Evolutionary conservation across 2,113 vertebrate genomes (phyloP).

Genomic region (Casuarius casuarius): DNA sequence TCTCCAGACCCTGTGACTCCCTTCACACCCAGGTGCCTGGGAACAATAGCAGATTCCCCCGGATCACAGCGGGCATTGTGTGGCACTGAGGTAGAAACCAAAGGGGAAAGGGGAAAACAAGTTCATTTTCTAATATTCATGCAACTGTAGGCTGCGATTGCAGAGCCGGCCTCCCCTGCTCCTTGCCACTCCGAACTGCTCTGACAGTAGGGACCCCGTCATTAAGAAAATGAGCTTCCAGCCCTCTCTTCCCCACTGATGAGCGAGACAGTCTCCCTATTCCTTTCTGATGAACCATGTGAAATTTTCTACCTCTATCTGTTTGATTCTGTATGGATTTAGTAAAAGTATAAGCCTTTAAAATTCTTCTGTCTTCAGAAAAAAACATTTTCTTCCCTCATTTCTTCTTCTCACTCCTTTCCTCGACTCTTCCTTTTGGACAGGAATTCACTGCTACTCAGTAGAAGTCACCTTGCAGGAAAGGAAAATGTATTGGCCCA

Average conservation of each 20-base stretch:
- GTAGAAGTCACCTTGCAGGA: neutral
- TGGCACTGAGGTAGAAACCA: conserved; percentile 47
- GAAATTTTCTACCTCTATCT: neutral
- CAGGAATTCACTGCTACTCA: neutral
- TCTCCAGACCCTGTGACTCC: conserved; percentile 47
- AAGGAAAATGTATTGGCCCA: neutral
- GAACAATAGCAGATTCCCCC: conserved; percentile 49
- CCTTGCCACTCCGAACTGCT: neutral
- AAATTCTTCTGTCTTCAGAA: neutral
- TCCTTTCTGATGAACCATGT: neutral
- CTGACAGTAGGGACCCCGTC: neutral
- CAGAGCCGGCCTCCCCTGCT: conserved; percentile 1
- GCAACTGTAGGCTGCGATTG: neutral
- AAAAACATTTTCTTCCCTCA: neutral
- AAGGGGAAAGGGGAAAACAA: conserved; percentile 63
- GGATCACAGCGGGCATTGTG: conserved; percentile 38
- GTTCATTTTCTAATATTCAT: conserved; percentile 34
- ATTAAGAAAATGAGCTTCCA: conserved; percentile 2
- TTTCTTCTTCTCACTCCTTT: neutral
- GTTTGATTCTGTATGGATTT: neutral
- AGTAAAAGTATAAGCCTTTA: neutral
- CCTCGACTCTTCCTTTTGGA: neutral
- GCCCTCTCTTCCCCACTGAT: neutral
- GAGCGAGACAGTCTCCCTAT: neutral
- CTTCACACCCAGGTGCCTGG: conserved; percentile 57